Evolutionary conservation across 2,797 vertebrate genomes (phyloP), one percentile per base, ranked within the genome.

Genomic region (Anolis apletophallus): DNA sequence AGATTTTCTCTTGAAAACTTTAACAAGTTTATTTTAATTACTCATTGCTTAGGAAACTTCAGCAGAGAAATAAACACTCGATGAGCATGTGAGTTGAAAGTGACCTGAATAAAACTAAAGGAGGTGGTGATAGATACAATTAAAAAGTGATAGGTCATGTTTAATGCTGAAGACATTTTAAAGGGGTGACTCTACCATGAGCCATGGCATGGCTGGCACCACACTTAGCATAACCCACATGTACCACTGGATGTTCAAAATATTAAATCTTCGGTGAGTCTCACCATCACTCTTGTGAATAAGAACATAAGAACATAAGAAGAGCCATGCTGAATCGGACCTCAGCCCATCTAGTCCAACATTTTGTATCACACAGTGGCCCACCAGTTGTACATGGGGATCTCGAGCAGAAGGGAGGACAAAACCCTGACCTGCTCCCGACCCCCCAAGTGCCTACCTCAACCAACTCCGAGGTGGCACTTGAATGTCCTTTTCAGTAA

Each of bases 1-100:
- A 77, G 40, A 16, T 50, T 77, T 59, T 87, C 85, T 87, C 74
- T 77, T 36, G 36, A 78, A 83, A 82, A 82, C 59, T 77, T 69
- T 59, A 87, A 87, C 61, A 61, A 83, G 85, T 80, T 87, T 87
- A 87, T 87, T 87, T 87, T 82, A 87, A 87, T 87, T 87, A 87
- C 73, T 83, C 80, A 71, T 77, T 87, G 85, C 80, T 77, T 87
- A 82, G 85, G 74, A 87, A 87, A 83, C 34, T 59, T 87, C 73
- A 59, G 64, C 36, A n/a, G 78, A 87, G 85, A 87, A 83, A 87
- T 87, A 87, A 87, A 87, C 86, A 87, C 64, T 77, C 80, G 52
- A 54, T 59, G 61, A 57, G 52, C n/a, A 77, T 83, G 73, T 13
- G 54, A 77, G 73, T 71, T 87, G 80, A 87, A 87, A 69, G 64